phyloP scores from a whole-genome alignment of 2,797 vertebrate species.

The Podarcis lilfordi region DNA sequence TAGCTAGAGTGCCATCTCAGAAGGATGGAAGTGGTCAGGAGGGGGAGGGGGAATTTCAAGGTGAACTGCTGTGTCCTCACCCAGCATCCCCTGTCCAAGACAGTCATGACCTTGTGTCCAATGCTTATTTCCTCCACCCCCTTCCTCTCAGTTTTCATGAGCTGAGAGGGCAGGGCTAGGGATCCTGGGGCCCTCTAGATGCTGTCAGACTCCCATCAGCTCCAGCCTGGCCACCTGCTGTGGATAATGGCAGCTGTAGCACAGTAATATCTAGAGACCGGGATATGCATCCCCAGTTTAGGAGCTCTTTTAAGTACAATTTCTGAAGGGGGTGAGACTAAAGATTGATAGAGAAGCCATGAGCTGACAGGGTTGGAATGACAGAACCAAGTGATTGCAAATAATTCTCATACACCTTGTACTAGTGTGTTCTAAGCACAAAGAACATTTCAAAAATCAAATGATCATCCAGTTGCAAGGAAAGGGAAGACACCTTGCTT shows the following conservation, averaged over 20 bases:
- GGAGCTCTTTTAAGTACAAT: constrained; percentile 13
- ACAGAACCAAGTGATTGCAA: constrained; percentile 49
- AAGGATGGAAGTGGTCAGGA: not conserved
- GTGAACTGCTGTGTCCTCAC: not conserved
- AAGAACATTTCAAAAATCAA: constrained; percentile 55
- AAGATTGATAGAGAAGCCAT: constrained; percentile 9
- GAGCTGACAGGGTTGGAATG: constrained; percentile 39
- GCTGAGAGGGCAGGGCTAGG: not conserved
- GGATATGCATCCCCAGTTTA: not conserved
- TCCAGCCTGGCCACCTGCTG: not conserved
- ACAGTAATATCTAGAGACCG: not conserved
- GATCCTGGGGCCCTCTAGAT: not conserved
- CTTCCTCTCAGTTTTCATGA: no score
- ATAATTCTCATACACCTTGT: constrained; percentile 55
- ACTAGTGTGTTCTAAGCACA: constrained; percentile 53
- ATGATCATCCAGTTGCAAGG: constrained; percentile 26
- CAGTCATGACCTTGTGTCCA: not conserved
- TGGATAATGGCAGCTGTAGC: not conserved
- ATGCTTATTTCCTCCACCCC: not conserved
- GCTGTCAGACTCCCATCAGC: not conserved
- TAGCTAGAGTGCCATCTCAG: not conserved
- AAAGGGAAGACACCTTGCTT: constrained; percentile 43
- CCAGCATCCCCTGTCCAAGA: not conserved
- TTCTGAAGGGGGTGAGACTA: not conserved
- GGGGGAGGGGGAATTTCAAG: not conserved